Evolutionary conservation across 2,797 vertebrate species (phyloP), one percentile per base, ranked within the genome.

Genomic region (Tolypeutes matacus): DNA sequence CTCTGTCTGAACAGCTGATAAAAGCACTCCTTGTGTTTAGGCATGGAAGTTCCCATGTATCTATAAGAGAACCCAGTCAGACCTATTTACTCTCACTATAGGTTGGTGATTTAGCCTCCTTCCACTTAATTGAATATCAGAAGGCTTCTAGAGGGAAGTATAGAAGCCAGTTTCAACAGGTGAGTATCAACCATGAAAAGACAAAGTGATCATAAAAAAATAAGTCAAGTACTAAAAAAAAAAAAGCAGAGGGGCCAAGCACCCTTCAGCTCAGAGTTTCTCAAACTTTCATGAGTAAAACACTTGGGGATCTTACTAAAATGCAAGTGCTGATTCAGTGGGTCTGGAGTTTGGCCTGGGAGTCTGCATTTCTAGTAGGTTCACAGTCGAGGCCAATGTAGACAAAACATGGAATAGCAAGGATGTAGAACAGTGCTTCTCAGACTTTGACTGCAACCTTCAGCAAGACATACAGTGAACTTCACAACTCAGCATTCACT

Each of bases 91-190:
- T 29, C n/a, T 62, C 64, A 53, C n/a, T 31, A 73, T 10, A 34
- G 82, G 36, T 4, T 70, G 9, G 62, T 21, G 67, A 86, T 10
- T 84, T 27, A 25, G 4, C 11, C 80, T 53, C n/a, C 89, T 51
- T 64, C 49, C 64, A 86, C 76, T 83, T 78, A 67, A 31, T 4
- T 89, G 73, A 90, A 75, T 86, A 46, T 1, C n/a, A 85, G 49
- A 75, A 56, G 36, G 25, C 56, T 65, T 29, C 78, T 29, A 46
- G 53, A 62, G 39, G 12, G 5, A 42, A 84, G 65, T 31, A 17
- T 72, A 23, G 64, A 89, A 81, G 77, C 77, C 80, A 82, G 31
- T 34, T 42, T 81, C 51, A 86, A 81, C 60, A 91, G 93, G 75
- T 67, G 60, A 93, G 51, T 87, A 62, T 56, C 4, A 14, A 36